These are phyloP conservation scores for Hystrix brachyura DNA, from an alignment of 2,113 vertebrate species.

Conservation along the genomic window DNA sequence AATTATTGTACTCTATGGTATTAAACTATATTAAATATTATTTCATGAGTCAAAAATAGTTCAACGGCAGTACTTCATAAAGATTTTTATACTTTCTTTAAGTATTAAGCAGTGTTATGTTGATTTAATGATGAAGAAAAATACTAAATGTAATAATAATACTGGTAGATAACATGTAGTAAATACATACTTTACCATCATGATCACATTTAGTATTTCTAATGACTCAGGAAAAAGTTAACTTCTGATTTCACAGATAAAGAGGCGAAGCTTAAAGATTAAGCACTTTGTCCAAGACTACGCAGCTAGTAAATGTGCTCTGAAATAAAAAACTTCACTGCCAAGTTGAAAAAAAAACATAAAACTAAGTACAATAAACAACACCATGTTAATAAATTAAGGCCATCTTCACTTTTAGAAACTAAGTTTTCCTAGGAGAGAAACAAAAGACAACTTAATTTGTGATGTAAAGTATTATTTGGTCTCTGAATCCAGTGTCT, in stretches of 20 bases:
- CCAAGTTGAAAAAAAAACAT: background rate
- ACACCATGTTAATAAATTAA: background rate
- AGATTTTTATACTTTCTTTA: background rate
- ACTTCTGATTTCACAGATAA: background rate
- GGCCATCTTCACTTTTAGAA: slow-evolving; percentile 9
- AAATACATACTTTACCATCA: background rate
- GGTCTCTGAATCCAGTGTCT: background rate
- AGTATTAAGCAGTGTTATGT: background rate
- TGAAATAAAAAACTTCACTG: background rate
- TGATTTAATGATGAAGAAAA: background rate
- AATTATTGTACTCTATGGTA: background rate
- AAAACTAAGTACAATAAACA: background rate
- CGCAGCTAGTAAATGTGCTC: background rate
- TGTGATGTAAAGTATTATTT: background rate
- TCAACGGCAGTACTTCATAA: background rate
- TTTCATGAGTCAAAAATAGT: background rate
- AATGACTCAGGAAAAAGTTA: background rate
- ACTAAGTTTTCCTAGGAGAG: background rate
- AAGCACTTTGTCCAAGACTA: background rate
- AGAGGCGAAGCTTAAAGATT: background rate
- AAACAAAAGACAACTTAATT: background rate
- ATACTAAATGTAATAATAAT: background rate
- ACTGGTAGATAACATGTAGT: background rate
- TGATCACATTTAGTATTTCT: background rate
- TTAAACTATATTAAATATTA: background rate